A percentile compares a stretch with the other conserved stretches of the same genome.
Conservation (phyloP, 2,888 invertebrate species). For the Euplexia lucipara region DNA sequence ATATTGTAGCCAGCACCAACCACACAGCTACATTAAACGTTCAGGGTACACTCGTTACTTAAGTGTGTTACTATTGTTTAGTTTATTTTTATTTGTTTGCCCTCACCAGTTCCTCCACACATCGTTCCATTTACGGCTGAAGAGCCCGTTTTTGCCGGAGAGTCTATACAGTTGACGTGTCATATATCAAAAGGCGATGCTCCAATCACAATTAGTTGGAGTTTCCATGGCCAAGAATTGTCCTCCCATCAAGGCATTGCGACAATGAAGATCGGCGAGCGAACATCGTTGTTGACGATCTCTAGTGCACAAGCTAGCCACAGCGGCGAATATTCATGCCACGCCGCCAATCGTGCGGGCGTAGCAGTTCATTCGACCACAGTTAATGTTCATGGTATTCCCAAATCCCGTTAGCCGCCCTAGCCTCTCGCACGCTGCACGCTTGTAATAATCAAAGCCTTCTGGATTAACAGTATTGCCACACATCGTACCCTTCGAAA, state of each 20-base stretch:
- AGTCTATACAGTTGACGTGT: conserved; percentile 92
- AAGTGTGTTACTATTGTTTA: conserved; percentile 70
- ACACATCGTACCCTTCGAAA: conserved; percentile 92
- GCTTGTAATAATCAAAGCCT: conserved; percentile 86
- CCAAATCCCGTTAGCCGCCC: conserved; percentile 59
- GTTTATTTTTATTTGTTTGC: conserved; percentile 71
- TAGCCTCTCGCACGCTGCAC: conserved; percentile 87
- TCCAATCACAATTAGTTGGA: conserved; percentile 94
- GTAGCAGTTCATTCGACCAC: conserved; percentile 91
- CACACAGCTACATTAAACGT: conserved; percentile 92
- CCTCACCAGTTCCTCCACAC: conserved; percentile 91
- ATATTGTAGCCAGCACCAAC: conserved; percentile 92
- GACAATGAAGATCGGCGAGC: conserved; percentile 91
- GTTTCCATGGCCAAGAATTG: conserved; percentile 92
- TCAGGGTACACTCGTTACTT: conserved; percentile 90
- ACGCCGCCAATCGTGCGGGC: conserved; percentile 93
- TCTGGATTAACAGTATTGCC: conserved; percentile 92
- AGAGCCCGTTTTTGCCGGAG: conserved; percentile 92
- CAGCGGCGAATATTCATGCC: conserved; percentile 94
- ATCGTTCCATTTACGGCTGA: conserved; percentile 92
- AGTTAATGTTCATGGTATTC: conserved; percentile 93
- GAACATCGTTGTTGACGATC: conserved; percentile 93
- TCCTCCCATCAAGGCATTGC: conserved; percentile 90
- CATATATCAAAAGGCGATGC: conserved; percentile 93
- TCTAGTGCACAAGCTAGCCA: conserved; percentile 92